These are phyloP conservation scores for Halcyon badia DNA, from an alignment of 2,797 vertebrate species.

Conservation along the genomic window DNA sequence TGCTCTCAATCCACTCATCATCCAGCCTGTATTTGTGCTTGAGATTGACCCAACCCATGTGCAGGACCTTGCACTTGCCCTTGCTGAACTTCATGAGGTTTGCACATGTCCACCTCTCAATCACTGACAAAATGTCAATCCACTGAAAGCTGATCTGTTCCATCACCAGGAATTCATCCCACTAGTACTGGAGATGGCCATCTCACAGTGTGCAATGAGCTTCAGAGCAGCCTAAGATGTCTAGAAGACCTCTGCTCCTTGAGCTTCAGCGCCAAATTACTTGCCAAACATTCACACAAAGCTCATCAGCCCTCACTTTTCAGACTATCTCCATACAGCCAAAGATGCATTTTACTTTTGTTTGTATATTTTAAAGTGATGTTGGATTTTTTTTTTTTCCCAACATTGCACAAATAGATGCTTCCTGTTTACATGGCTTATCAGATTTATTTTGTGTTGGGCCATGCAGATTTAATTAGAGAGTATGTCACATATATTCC, in stretches of 20 bases:
- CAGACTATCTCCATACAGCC: background rate
- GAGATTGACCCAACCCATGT: background rate
- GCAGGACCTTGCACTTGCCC: background rate
- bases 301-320: background rate
- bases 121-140: background rate
- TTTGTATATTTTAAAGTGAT: background rate
- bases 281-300: background rate
- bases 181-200: background rate
- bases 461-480: background rate
- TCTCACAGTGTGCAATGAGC: background rate
- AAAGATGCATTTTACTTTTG: background rate
- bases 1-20: too few relatives aligned
- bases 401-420: accelerated
- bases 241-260: background rate
- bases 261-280: background rate
- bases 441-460: background rate
- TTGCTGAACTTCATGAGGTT: background rate
- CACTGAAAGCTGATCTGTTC: background rate
- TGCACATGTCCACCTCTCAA: background rate
- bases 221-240: background rate
- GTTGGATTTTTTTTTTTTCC: background rate
- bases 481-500: background rate
- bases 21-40: too few relatives aligned
- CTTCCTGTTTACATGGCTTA: background rate
- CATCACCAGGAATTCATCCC: background rate